Conservation (phyloP, 2,113 vertebrate species). For the Craseonycteris thonglongyai region DNA sequence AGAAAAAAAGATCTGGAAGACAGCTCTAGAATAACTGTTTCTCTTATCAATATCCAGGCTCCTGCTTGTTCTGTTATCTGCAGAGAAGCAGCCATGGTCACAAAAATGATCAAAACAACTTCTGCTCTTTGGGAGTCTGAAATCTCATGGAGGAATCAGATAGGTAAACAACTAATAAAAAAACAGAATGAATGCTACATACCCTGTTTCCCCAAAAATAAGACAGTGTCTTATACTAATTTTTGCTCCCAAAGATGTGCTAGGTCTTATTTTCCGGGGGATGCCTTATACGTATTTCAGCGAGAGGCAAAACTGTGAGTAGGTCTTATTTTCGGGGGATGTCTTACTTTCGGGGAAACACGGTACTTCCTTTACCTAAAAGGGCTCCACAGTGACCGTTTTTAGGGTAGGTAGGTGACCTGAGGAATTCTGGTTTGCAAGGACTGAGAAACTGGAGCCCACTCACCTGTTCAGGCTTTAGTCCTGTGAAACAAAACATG, state of each 20-base stretch:
- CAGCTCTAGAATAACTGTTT: not conserved
- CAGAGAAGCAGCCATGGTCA: not conserved
- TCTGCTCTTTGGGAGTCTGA: not conserved
- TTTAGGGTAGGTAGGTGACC: not conserved
- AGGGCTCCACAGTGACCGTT: not conserved
- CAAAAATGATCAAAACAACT: not conserved
- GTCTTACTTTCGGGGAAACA: too few relatives aligned
- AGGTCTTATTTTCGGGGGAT: too few relatives aligned
- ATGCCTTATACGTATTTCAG: too few relatives aligned
- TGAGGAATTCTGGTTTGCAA: not conserved
- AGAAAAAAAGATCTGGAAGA: not conserved
- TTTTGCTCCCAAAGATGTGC: too few relatives aligned
- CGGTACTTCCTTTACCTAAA: not conserved
- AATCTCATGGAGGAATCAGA: not conserved
- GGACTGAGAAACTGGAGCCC: accelerated
- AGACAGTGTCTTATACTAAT: too few relatives aligned
- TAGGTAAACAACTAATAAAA: not conserved
- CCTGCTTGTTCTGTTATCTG: not conserved
- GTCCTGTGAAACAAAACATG: slow-evolving; percentile 99
- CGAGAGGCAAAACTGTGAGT: too few relatives aligned
- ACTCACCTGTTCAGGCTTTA: slow-evolving; percentile 94
- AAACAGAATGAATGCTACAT: not conserved
- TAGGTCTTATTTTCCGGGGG: too few relatives aligned
- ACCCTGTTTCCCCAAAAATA: too few relatives aligned
- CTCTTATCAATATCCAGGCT: not conserved